Percentiles rank a stretch among this genome's conserved stretches.
phyloP scores from a whole-genome alignment of 2,797 vertebrate species.

The Cichlasoma orientale region DNA sequence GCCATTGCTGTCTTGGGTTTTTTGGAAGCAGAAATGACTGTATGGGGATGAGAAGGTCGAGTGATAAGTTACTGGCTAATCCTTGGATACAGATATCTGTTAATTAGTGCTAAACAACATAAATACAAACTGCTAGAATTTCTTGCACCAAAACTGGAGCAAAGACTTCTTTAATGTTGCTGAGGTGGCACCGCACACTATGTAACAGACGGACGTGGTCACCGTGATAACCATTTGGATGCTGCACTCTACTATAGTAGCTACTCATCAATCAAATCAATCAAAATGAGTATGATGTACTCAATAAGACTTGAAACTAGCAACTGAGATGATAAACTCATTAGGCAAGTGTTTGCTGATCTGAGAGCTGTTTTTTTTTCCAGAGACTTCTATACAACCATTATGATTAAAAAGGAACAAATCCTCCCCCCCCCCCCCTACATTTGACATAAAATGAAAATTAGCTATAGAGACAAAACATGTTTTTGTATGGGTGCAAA shows the following conservation, averaged over 20 bases:
- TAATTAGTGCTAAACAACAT: not conserved
- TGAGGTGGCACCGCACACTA: not conserved
- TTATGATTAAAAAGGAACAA: too few relatives aligned
- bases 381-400: not conserved
- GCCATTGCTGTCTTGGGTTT: not conserved
- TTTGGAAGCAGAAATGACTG: not conserved
- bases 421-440: too few relatives aligned
- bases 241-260: not conserved
- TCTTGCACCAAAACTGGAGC: not conserved
- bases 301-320: not conserved
- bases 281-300: not conserved
- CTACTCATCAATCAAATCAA: fast-evolving
- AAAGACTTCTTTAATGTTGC: not conserved
- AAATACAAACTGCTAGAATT: not conserved
- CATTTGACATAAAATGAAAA: not conserved
- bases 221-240: not conserved
- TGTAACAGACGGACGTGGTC: not conserved
- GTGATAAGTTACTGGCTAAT: not conserved
- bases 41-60: not conserved
- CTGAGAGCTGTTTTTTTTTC: not conserved
- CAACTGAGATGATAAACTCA: fast-evolving
- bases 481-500: too few relatives aligned
- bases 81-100: not conserved
- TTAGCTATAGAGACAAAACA: not conserved
- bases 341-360: not conserved